phyloP scores from a whole-genome alignment of 2,113 vertebrate genomes.

The Emydura subglobosa region DNA sequence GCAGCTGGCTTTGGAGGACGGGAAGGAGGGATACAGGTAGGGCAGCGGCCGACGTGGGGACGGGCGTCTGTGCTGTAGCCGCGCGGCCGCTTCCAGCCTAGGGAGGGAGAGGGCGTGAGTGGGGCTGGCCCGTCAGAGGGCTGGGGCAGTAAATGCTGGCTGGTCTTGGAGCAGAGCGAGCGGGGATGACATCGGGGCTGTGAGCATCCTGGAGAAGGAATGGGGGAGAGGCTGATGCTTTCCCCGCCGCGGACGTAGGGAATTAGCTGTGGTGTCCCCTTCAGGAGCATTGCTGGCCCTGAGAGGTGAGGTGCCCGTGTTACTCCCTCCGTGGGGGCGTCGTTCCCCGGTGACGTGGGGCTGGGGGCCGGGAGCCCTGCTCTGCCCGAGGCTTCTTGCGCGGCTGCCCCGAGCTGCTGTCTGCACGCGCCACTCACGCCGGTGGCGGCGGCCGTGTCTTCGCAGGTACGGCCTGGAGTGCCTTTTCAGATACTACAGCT shows the following conservation, averaged over 20 bases:
- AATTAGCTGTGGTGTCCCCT: not conserved
- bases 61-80: not conserved
- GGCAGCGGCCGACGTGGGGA: not conserved
- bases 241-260: not conserved
- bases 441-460: not conserved
- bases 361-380: not conserved
- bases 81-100: not conserved
- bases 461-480: conserved; percentile 97
- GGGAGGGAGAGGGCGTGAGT: not conserved
- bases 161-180: not conserved
- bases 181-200: not conserved
- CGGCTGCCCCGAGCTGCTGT: not conserved
- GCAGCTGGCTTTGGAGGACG: conserved; percentile 95
- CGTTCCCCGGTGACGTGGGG: not conserved
- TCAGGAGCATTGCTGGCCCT: not conserved
- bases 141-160: not conserved
- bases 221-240: not conserved
- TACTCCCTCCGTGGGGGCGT: no score
- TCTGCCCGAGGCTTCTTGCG: no score
- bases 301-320: no score
- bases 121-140: not conserved
- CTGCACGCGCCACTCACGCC: not conserved
- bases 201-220: not conserved
- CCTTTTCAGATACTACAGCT: conserved; percentile 99
- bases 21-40: conserved; percentile 97